These are phyloP conservation scores for Pelagia noctiluca DNA, from an alignment of 30 jellyfish, hydroid and myxozoan species.

Conservation along the genomic window DNA sequence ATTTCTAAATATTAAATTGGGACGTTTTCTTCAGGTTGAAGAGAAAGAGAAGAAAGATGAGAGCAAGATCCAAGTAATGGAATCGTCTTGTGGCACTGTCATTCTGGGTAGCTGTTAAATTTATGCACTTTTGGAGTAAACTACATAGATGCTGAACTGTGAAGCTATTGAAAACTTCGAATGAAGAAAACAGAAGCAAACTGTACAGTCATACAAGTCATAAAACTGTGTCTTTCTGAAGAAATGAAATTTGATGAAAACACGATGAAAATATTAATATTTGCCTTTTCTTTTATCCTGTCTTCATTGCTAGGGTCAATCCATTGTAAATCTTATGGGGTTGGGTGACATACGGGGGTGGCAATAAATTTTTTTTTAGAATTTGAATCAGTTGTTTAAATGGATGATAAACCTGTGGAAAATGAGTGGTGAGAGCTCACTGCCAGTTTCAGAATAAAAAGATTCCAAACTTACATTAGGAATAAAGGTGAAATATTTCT, in stretches of 20 bases:
- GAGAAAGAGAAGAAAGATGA: slow-evolving; percentile 78
- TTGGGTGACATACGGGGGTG: no score
- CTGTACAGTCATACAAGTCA: slow-evolving; percentile 1
- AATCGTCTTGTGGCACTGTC: slow-evolving; percentile 27
- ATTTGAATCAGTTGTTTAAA: no score
- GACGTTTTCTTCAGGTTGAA: slow-evolving; percentile 31
- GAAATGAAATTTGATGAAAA: not conserved
- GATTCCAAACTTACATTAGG: no score
- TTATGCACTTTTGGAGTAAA: not conserved
- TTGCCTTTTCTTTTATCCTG: not conserved
- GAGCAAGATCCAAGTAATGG: slow-evolving; percentile 75
- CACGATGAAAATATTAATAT: not conserved
- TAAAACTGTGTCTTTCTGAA: not conserved
- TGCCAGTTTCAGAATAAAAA: no score
- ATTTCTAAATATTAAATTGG: no score
- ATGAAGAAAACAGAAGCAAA: not conserved
- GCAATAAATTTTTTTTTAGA: no score
- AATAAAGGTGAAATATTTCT: no score
- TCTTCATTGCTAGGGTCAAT: not conserved
- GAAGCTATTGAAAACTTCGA: not conserved
- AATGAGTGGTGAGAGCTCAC: no score
- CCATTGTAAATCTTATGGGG: no score
- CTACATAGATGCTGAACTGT: not conserved
- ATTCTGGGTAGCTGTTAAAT: slow-evolving; percentile 11
- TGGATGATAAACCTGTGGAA: no score